Evolutionary conservation across 2,888 invertebrate genomes (phyloP), one percentile per base, ranked within the genome.

Genomic region (Agriopis marginaria): DNA sequence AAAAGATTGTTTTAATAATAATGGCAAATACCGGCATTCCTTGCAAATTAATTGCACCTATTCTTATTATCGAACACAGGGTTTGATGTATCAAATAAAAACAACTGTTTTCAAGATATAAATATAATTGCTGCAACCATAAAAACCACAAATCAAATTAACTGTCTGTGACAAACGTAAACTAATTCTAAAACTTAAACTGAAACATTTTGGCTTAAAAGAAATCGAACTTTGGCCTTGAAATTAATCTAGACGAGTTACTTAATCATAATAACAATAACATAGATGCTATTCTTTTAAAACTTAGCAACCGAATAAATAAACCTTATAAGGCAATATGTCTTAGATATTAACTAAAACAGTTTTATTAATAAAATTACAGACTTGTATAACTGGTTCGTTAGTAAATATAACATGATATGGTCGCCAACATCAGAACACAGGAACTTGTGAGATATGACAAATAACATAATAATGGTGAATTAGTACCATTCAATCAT

Each of bases 191-290:
- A 49, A 66, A 61, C 14, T 50, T 17, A 51, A 53, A 17, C 42
- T 23, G n/a, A 50, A 42, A 49, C 60, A 1, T 42, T 66, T 58
- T 64, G 39, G 44, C 63, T 61, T 71, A 61, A 65, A 40, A 60
- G 0, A 63, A 71, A 44, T 65, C 66, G 0, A 63, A 59, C 70
- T 70, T 70, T 70, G 70, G 70, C 63, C 63, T 49, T 54, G 59
- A 40, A 65, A 61, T 42, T 64, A 60, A 65, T 42, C 62, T 66
- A 70, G 17, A 61, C 39, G 8, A 59, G 32, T 54, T 47, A 60
- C 60, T 47, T 60, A 61, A 32, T 12, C 23, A 23, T 32, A 12
- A 53, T 12, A 54, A 40, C 49, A 45, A 54, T 17, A 39, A 17
- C 12, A 47, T 17, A 39, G 7, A 39, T 50, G n/a, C 6, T 40